Percentiles rank a stretch among this genome's conserved stretches.
Evolutionary conservation across 2,888 invertebrate genomes (phyloP).

Genomic region (Mechanitis mazaeus): DNA sequence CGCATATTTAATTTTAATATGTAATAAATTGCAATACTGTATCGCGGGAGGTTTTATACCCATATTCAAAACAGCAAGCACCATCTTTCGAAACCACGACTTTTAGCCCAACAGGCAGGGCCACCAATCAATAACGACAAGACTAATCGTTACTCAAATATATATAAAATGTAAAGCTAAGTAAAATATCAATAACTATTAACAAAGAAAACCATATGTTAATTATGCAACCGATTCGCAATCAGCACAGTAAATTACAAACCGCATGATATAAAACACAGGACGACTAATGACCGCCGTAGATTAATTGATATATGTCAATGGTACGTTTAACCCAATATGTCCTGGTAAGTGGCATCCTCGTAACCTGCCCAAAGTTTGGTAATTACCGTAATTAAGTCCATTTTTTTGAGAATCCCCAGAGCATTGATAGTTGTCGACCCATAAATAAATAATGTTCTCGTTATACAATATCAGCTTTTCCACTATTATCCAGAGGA

Average conservation of each 20-base stretch:
- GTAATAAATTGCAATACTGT: no score
- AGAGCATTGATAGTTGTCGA: slow-evolving; percentile 33
- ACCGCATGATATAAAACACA: slow-evolving; percentile 14
- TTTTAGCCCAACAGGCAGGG: no score
- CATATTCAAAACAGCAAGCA: no score
- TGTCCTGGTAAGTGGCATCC: slow-evolving; percentile 32
- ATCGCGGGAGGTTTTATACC: no score
- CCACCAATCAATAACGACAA: no score
- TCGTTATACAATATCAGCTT: no score
- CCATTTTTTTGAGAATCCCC: slow-evolving; percentile 45
- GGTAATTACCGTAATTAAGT: slow-evolving; percentile 50
- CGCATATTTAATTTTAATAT: no score
- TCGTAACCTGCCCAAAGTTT: slow-evolving; percentile 28
- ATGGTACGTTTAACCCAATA: slow-evolving; percentile 18
- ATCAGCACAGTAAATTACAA: slow-evolving; percentile 2
- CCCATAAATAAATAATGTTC: no score
- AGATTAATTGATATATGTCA: slow-evolving; percentile 19
- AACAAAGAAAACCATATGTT: not conserved
- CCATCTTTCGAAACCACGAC: no score
- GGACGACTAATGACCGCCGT: slow-evolving; percentile 17
- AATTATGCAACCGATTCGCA: not conserved
- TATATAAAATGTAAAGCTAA: no score
- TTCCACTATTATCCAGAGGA: no score
- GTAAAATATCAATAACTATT: not conserved
- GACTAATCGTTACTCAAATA: no score